phyloP scores from a whole-genome alignment of 2,797 vertebrate genomes.

The Denticeps clupeoides region DNA sequence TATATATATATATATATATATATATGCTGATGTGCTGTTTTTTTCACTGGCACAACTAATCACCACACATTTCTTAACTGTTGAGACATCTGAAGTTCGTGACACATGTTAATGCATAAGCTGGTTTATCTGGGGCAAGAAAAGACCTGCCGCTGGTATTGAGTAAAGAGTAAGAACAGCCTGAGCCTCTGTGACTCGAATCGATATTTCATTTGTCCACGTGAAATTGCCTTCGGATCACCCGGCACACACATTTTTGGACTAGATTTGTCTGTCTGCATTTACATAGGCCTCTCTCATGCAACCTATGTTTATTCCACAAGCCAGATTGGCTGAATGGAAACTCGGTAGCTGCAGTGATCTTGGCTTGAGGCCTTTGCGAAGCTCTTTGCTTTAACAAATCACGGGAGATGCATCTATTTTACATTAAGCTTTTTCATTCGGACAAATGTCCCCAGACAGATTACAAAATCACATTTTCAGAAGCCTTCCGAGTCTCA shows the following conservation, averaged over 20 bases:
- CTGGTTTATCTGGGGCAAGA: not conserved
- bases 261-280: slow-evolving; percentile 36
- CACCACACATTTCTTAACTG: too few species aligned
- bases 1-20: too few species aligned
- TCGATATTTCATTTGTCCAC: slow-evolving; percentile 54
- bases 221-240: slow-evolving; percentile 41
- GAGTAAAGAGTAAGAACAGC: slow-evolving; percentile 13
- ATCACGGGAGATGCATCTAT: slow-evolving; percentile 50
- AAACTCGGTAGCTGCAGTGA: slow-evolving; percentile 47
- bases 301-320: slow-evolving; percentile 34
- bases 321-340: too few species aligned
- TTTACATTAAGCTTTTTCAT: slow-evolving; percentile 52
- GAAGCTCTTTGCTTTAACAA: slow-evolving; percentile 38
- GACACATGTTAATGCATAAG: slow-evolving; percentile 10
- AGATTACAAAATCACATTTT: slow-evolving; percentile 47
- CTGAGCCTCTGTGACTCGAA: slow-evolving; percentile 33
- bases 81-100: too few species aligned
- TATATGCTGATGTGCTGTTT: too few species aligned
- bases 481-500: slow-evolving; percentile 4
- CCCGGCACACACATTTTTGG: slow-evolving; percentile 38
- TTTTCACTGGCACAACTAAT: too few species aligned
- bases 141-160: slow-evolving; percentile 10
- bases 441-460: slow-evolving; percentile 40
- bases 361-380: slow-evolving; percentile 31
- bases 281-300: slow-evolving; percentile 27